These are phyloP conservation scores for Polymixis flavicincta DNA, from an alignment of 2,888 invertebrate species.

Conservation along the genomic window DNA sequence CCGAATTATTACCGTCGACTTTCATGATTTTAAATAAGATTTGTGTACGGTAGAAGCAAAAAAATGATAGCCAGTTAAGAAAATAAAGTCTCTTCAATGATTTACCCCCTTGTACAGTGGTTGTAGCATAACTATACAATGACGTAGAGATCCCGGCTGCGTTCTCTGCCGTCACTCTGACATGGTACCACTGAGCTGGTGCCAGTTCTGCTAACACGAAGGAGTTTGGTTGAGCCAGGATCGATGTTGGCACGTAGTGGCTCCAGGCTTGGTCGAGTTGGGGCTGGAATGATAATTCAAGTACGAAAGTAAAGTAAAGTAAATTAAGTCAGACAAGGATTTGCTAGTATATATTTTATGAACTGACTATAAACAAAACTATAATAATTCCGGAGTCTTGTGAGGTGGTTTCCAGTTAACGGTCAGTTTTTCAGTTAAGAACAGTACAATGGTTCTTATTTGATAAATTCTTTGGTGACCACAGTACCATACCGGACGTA, in stretches of 20 bases:
- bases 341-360: not conserved
- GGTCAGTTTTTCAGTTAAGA: not conserved
- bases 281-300: slow-evolving; percentile 71
- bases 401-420: not conserved
- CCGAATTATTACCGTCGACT: too few relatives aligned
- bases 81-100: not conserved
- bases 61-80: not conserved
- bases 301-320: too few relatives aligned
- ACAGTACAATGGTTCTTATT: not conserved
- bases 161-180: slow-evolving; percentile 91
- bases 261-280: slow-evolving; percentile 77
- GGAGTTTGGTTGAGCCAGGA: slow-evolving; percentile 81
- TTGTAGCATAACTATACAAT: slow-evolving; percentile 91
- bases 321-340: not conserved
- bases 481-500: too few relatives aligned
- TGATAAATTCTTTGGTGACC: not conserved
- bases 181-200: slow-evolving; percentile 92
- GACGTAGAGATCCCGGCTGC: slow-evolving; percentile 91
- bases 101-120: slow-evolving; percentile 89
- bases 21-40: not conserved
- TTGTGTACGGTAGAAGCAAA: not conserved
- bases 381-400: not conserved
- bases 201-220: slow-evolving; percentile 88
- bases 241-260: slow-evolving; percentile 73
- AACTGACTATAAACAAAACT: not conserved